Conservation (phyloP, 2,888 invertebrate genomes). For the Drosophila acutilabella region DNA sequence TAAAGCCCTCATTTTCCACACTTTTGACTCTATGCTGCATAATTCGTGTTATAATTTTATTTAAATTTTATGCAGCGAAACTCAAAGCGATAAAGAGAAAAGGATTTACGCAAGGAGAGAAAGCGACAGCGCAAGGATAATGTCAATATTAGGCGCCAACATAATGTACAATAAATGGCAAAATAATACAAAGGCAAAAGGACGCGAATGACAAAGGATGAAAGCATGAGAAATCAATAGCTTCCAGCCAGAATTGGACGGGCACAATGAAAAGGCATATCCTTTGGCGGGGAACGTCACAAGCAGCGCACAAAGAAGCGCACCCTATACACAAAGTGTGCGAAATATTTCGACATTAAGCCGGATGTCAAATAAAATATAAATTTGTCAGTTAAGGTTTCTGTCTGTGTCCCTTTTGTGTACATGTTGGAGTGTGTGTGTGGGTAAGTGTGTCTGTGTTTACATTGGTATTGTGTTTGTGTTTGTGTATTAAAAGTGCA, state of each 20-base stretch:
- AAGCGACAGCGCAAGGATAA: slow-evolving; percentile 59
- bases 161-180: slow-evolving; percentile 82
- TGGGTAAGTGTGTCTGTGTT: slow-evolving; percentile 1
- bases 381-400: slow-evolving; percentile 81
- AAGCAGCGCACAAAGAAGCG: slow-evolving; percentile 18
- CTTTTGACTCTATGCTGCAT: no score
- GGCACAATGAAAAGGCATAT: slow-evolving; percentile 46
- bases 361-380: slow-evolving; percentile 80
- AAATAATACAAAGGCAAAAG: slow-evolving; percentile 74
- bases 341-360: slow-evolving; percentile 66
- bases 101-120: slow-evolving; percentile 54
- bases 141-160: slow-evolving; percentile 83
- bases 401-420: slow-evolving; percentile 18
- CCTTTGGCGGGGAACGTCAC: slow-evolving; percentile 9
- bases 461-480: slow-evolving; percentile 21
- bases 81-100: slow-evolving; percentile 32
- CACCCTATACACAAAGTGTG: slow-evolving; percentile 44
- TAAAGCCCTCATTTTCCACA: no score
- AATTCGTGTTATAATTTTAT: background rate
- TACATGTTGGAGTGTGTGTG: slow-evolving; percentile 8
- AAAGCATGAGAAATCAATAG: slow-evolving; percentile 70
- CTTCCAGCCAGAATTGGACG: slow-evolving; percentile 55
- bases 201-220: slow-evolving; percentile 42
- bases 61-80: slow-evolving; percentile 10
- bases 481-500: slow-evolving; percentile 37